Evolutionary conservation across 1,140 invertebrate species (phyloP).

Genomic region (Saccostrea glomerata): DNA sequence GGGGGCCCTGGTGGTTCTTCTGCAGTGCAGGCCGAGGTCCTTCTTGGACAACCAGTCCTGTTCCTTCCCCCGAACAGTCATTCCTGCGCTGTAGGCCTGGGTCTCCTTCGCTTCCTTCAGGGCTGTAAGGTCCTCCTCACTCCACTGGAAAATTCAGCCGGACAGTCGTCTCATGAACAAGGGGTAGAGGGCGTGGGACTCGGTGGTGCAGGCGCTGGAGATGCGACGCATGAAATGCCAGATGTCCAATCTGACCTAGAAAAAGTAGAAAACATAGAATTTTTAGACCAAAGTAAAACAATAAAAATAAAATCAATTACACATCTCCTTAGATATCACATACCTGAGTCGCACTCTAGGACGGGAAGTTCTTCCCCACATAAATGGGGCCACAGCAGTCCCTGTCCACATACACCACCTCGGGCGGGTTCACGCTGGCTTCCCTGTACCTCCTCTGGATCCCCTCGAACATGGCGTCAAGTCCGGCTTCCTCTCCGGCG

Average conservation of each 20-base stretch:
- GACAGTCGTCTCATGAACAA: conserved; percentile 61
- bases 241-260: conserved; percentile 61
- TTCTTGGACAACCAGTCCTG: conserved; percentile 43
- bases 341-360: background rate
- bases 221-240: conserved; percentile 70
- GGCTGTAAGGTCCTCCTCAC: conserved; percentile 44
- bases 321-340: background rate
- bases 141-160: conserved; percentile 63
- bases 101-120: conserved; percentile 60
- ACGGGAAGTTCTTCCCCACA: background rate
- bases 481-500: conserved; percentile 33
- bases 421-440: too few relatives aligned
- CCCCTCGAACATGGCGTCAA: background rate
- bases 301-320: background rate
- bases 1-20: too few relatives aligned
- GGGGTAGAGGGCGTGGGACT: conserved; percentile 62
- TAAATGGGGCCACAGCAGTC: conserved; percentile 15
- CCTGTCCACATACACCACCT: background rate
- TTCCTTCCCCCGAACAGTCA: conserved; percentile 62
- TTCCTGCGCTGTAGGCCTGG: conserved; percentile 55
- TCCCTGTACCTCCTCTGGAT: background rate
- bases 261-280: background rate
- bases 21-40: background rate
- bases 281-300: background rate
- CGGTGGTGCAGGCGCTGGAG: conserved; percentile 55